These are phyloP conservation scores for Pocillopora damicornis DNA, from an alignment of 64 coral and sea anemone species.

Conservation along the genomic window DNA sequence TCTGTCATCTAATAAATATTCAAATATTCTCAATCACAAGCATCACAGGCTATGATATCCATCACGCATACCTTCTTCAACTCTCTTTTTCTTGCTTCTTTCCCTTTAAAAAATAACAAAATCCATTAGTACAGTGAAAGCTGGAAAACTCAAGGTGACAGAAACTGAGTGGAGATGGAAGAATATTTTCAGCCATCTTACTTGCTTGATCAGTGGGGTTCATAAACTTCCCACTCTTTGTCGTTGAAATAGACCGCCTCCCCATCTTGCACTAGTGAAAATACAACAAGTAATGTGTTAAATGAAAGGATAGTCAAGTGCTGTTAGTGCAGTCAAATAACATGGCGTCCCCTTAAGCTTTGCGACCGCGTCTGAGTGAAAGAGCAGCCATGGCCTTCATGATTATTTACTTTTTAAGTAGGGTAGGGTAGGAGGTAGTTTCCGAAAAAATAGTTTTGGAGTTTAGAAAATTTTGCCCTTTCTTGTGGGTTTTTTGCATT, in stretches of 20 bases:
- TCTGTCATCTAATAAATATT: not conserved
- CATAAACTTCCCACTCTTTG: conserved; percentile 99
- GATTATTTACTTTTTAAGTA: not conserved
- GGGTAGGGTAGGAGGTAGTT: not conserved
- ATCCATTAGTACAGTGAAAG: not conserved
- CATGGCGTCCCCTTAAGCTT: conserved; percentile 61
- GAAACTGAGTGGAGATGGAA: not conserved
- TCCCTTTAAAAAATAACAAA: conserved; percentile 45
- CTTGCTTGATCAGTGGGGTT: conserved; percentile 99
- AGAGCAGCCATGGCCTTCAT: not conserved
- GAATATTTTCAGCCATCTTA: conserved; percentile 44
- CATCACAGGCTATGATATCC: not conserved
- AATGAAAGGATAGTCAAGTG: not conserved
- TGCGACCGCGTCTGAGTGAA: conserved; percentile 14
- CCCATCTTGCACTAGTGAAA: conserved; percentile 61
- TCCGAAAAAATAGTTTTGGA: no score
- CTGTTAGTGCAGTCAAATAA: conserved; percentile 40
- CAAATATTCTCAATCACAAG: not conserved
- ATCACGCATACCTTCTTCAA: conserved; percentile 86
- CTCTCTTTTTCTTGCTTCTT: conserved; percentile 97
- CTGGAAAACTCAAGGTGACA: not conserved
- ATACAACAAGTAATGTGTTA: not conserved
- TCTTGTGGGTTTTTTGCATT: no score
- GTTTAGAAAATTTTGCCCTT: no score
- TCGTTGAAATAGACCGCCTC: conserved; percentile 85